phyloP scores from a whole-genome alignment of 1,140 invertebrate species.

The Drosophila littoralis region DNA sequence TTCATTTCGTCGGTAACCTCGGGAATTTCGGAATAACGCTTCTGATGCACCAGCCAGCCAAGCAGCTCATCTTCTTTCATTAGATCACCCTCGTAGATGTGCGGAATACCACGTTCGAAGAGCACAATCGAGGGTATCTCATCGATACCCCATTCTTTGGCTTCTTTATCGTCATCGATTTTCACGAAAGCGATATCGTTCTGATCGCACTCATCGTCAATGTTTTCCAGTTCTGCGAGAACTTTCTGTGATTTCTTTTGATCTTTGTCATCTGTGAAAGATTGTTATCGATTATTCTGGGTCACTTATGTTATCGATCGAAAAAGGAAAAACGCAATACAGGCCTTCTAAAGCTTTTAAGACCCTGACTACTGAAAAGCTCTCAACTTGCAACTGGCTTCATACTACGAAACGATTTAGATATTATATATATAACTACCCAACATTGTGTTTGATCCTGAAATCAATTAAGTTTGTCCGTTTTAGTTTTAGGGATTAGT shows the following conservation, averaged over 20 bases:
- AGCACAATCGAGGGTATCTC: constrained; percentile 91
- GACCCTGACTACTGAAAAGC: constrained; percentile 28
- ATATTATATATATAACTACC: background rate
- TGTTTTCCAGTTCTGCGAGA: constrained; percentile 94
- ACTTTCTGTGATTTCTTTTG: constrained; percentile 96
- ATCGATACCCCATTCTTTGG: constrained; percentile 95
- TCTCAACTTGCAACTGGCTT: constrained; percentile 40
- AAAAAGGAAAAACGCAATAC: constrained; percentile 5
- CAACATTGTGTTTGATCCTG: constrained; percentile 8
- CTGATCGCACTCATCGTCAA: constrained; percentile 96
- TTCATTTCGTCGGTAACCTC: constrained; percentile 97
- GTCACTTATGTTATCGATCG: background rate
- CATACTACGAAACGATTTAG: constrained; percentile 15
- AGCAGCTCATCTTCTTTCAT: constrained; percentile 95
- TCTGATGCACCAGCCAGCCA: constrained; percentile 95
- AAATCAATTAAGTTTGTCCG: constrained; percentile 8
- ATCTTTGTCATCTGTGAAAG: constrained; percentile 92
- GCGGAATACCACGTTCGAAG: constrained; percentile 94
- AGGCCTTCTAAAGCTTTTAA: constrained; percentile 18
- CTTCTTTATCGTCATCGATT: constrained; percentile 94
- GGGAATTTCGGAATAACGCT: constrained; percentile 95
- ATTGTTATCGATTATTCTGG: constrained; percentile 3
- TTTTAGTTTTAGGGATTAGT: constrained; percentile 58
- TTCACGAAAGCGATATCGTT: constrained; percentile 97
- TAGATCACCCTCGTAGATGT: constrained; percentile 95